Evolutionary conservation across 2,888 invertebrate genomes (phyloP).

Genomic region (Lacanobia oleracea): DNA sequence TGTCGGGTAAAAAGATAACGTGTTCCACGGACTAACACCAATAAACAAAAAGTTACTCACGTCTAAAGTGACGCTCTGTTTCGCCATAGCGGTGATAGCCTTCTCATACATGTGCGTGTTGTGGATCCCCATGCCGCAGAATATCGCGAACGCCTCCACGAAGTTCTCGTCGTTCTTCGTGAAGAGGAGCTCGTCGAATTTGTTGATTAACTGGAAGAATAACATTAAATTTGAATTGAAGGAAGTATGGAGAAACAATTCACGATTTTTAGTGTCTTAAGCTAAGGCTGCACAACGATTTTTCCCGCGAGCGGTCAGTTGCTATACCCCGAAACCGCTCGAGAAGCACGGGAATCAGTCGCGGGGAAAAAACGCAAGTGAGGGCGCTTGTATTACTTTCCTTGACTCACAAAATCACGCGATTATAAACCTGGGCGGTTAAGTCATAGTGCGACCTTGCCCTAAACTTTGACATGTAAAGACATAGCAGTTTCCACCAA

Average conservation of each 20-base stretch:
- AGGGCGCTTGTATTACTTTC: too few species aligned
- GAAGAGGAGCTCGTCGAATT: constrained; percentile 97
- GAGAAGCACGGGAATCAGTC: too few species aligned
- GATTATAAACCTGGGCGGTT: too few species aligned
- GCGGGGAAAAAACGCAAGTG: too few species aligned
- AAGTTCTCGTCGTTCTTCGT: constrained; percentile 99
- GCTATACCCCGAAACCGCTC: too few species aligned
- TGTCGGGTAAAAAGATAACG: too few species aligned
- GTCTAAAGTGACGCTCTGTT: constrained; percentile 98
- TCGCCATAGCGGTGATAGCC: constrained; percentile 98
- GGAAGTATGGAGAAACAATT: background rate
- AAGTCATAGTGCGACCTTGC: too few species aligned
- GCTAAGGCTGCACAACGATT: too few species aligned
- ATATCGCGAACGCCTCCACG: constrained; percentile 99
- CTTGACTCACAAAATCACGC: too few species aligned
- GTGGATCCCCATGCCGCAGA: constrained; percentile 99
- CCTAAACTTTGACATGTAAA: background rate
- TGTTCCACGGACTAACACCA: too few species aligned
- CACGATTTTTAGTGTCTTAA: background rate
- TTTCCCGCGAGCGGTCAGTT: too few species aligned
- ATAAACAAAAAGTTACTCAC: constrained; percentile 83
- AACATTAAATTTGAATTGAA: constrained; percentile 8
- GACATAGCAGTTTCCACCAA: background rate
- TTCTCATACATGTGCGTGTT: constrained; percentile 99
- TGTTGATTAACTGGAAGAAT: constrained; percentile 95